Conservation (phyloP, 2,113 vertebrate genomes). For the Illadopsis cleaveri region DNA sequence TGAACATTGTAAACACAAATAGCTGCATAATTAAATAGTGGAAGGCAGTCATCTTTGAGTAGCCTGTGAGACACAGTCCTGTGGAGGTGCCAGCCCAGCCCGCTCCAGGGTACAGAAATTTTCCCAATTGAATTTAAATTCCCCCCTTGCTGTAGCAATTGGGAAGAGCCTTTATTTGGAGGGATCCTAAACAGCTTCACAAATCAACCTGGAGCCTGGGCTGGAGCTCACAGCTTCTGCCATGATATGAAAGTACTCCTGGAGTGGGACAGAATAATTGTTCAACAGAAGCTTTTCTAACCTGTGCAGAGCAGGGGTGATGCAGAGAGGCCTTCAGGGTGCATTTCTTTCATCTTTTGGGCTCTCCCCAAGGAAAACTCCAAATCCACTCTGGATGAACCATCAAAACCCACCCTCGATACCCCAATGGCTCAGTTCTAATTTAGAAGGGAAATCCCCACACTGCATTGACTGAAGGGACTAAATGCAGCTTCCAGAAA, state of each 20-base stretch:
- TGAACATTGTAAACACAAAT: neutral
- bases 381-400: neutral
- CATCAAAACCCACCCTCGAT: neutral
- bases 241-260: neutral
- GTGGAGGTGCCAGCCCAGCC: neutral
- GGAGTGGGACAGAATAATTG: neutral
- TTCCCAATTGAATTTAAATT: neutral
- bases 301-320: neutral
- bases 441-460: neutral
- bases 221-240: neutral
- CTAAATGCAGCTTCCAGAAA: neutral
- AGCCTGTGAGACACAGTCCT: neutral
- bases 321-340: neutral
- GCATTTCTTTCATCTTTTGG: neutral
- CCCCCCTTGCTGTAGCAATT: neutral
- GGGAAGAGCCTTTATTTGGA: neutral
- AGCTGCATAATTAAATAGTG: neutral
- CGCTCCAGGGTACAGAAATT: neutral
- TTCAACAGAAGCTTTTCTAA: neutral
- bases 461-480: neutral
- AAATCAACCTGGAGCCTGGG: neutral
- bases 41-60: neutral
- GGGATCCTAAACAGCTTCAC: neutral
- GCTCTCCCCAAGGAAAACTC: neutral
- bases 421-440: neutral